phyloP scores from a whole-genome alignment of 2,113 vertebrate genomes.

The Heterochromis multidens region DNA sequence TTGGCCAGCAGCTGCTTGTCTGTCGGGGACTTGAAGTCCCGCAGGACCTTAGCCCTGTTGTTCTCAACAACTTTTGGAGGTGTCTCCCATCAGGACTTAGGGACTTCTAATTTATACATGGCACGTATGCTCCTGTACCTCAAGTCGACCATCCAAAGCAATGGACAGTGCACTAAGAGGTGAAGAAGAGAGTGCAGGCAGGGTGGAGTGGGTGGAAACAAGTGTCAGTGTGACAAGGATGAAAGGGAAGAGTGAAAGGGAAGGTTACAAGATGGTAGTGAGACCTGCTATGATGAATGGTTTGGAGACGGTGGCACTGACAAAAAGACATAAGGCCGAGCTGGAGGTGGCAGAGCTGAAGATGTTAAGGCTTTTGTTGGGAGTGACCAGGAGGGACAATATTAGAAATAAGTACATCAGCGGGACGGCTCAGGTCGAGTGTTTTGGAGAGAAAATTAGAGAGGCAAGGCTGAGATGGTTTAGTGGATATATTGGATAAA shows the following conservation, averaged over 20 bases:
- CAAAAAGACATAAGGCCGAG: neutral
- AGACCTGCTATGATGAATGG: neutral
- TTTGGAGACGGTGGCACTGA: neutral
- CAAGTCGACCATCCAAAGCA: too few species aligned
- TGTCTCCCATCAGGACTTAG: too few species aligned
- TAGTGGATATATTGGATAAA: neutral
- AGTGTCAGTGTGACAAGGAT: neutral
- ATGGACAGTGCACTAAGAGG: too few species aligned
- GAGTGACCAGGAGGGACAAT: neutral
- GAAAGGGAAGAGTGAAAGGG: too few species aligned
- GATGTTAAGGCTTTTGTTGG: neutral
- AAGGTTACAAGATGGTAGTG: neutral
- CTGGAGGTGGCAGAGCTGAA: neutral
- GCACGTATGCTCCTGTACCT: too few species aligned
- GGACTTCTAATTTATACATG: too few species aligned
- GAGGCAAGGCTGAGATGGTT: neutral
- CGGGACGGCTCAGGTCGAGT: neutral
- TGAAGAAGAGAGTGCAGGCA: too few species aligned
- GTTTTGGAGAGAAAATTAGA: neutral
- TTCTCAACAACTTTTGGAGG: too few species aligned
- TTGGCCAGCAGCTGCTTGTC: too few species aligned
- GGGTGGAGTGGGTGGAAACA: too few species aligned
- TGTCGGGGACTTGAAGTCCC: too few species aligned
- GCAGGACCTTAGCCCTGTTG: too few species aligned
- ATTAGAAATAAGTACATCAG: fast-evolving